Conservation (phyloP, 2,113 vertebrate genomes). For the Scomber colias region DNA sequence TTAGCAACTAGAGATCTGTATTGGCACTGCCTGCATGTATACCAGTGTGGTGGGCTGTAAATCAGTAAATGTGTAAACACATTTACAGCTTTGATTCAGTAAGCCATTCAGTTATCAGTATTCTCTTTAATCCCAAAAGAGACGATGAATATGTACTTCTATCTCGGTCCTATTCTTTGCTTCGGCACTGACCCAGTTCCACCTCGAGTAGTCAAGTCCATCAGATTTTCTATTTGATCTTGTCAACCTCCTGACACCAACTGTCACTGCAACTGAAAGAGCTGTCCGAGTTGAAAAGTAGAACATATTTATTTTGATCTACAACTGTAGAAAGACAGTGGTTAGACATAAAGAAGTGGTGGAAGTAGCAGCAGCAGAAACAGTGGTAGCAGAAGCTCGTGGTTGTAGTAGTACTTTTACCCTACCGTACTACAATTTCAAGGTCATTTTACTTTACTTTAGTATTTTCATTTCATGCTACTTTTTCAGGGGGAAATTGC, state of each 20-base stretch:
- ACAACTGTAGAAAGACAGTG: too few species aligned
- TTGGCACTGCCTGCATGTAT: background rate
- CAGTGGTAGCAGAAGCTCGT: too few species aligned
- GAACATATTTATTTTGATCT: too few species aligned
- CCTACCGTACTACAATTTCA: too few species aligned
- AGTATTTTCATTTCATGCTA: too few species aligned
- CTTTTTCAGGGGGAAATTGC: too few species aligned
- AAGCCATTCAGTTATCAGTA: background rate
- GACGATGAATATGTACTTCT: background rate
- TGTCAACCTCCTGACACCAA: conserved; percentile 10
- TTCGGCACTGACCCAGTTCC: conserved; percentile 2
- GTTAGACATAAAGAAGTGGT: too few species aligned
- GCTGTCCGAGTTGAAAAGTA: background rate
- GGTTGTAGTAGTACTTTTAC: too few species aligned
- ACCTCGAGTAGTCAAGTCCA: background rate
- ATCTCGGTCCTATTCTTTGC: background rate
- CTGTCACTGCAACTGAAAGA: background rate
- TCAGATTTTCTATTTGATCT: conserved; percentile 24
- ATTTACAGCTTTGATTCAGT: background rate
- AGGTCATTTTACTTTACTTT: too few species aligned
- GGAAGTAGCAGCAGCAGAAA: too few species aligned
- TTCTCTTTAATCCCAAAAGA: background rate
- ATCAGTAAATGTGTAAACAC: background rate
- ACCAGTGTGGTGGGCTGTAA: background rate
- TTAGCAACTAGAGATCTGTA: background rate